Evolutionary conservation across 2,113 vertebrate species (phyloP), one percentile per base, ranked within the genome.

Genomic region (Chaetorhynchus papuensis): DNA sequence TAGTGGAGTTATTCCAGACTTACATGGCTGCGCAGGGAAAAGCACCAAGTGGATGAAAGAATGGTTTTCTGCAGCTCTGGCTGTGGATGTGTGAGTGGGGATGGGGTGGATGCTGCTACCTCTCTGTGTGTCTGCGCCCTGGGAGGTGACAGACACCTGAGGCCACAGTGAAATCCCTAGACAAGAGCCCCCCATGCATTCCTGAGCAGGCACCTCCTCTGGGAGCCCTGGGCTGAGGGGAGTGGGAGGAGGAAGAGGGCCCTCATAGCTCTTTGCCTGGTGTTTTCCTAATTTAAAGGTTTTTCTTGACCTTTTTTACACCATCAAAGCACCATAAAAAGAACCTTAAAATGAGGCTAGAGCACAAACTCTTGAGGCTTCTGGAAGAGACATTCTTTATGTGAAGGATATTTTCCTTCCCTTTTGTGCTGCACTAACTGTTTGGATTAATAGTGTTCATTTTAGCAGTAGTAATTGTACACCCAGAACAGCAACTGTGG

Each of bases 61-160:
- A 18, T 15, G 19, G 41, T 26, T 53, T 21, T 0, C 2, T 64
- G 35, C 35, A 76, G 8, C 35, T 53, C 33, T 82, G 61, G 15
- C 41, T 41, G 15, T 47, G 41, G 61, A 23, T 61, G 28, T 26
- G 10, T 27, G 11, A 0, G 0, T 33, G 54, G 24, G 16, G 19
- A 89, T 9, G 19, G 7, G 22, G n/a, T 28, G 50, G 13, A 19
- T 49, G 23, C 23, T 83, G 30, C 47, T 72, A 24, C 18, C 27
- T 2, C 7, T 13, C 3, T 4, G 0, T 10, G 26, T 49, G n/a
- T 16, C 65, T 63, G 47, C 4, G 22, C 13, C 35, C 28, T 0
- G 2, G 39, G 41, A 56, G 3, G 6, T 30, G 41, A 65, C n/a
- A 69, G 22, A 15, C 3, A 1, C 19, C 44, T 41, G 1, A 8